A percentile compares a stretch with the other conserved stretches of the same genome.
These are phyloP conservation scores for Gallinago jamesoni DNA, from an alignment of 2,113 vertebrate genomes.

Conservation along the genomic window DNA sequence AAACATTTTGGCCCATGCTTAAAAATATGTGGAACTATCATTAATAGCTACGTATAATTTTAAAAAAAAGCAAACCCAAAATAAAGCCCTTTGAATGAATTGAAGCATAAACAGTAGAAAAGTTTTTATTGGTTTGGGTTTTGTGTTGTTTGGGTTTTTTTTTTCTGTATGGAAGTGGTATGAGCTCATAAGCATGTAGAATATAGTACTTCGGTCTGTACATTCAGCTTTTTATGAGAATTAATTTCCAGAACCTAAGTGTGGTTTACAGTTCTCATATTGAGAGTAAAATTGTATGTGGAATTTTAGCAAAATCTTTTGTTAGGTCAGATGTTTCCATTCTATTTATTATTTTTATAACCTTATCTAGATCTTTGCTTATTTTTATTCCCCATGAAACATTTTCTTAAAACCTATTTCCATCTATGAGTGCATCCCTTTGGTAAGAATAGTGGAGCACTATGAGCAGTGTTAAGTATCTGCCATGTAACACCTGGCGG, in stretches of 20 bases:
- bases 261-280: background rate
- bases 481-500: background rate
- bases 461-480: background rate
- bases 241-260: background rate
- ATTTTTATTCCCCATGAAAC: background rate
- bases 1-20: background rate
- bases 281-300: background rate
- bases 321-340: background rate
- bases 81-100: background rate
- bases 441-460: background rate
- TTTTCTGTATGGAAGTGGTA: background rate
- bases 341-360: background rate
- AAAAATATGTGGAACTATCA: background rate
- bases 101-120: background rate
- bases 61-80: background rate
- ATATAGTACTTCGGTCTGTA: background rate
- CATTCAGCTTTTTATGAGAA: background rate
- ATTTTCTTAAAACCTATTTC: background rate
- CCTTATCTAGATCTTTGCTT: background rate
- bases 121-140: background rate
- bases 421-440: background rate
- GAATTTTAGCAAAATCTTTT: background rate
- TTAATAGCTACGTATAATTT: background rate
- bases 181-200: background rate
- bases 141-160: no score